These are phyloP conservation scores for Sminthopsis crassicaudata DNA, from an alignment of 2,113 vertebrate genomes.

Conservation along the genomic window DNA sequence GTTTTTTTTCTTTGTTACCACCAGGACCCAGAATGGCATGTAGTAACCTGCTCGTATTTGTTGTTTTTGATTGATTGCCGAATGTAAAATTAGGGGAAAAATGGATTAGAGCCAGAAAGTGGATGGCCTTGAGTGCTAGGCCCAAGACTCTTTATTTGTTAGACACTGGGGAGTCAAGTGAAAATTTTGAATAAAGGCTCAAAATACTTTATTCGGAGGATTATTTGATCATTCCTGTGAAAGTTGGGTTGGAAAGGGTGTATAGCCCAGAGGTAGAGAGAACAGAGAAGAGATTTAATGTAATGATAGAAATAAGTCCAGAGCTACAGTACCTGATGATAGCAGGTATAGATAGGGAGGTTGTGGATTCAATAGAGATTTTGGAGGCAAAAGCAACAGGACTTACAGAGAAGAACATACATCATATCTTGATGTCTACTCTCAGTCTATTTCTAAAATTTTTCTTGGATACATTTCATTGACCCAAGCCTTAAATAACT, in stretches of 20 bases:
- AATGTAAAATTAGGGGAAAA: background rate
- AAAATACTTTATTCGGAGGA: background rate
- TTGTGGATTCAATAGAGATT: background rate
- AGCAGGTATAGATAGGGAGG: background rate
- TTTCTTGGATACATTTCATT: too few species aligned
- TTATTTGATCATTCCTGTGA: background rate
- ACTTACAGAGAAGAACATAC: background rate
- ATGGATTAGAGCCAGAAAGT: background rate
- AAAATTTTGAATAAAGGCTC: background rate
- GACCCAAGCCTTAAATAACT: too few species aligned
- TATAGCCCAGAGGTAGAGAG: background rate
- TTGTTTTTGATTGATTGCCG: background rate
- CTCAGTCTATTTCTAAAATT: background rate
- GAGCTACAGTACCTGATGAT: background rate
- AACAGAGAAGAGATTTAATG: background rate
- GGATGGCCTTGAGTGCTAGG: background rate
- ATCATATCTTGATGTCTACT: background rate
- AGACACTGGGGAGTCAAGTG: conserved; percentile 15
- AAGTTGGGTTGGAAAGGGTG: background rate
- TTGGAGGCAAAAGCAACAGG: background rate
- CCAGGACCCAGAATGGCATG: background rate
- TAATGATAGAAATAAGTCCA: background rate
- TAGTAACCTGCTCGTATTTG: background rate
- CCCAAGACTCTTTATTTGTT: background rate
- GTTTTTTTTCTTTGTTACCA: background rate